Percentiles rank a stretch among this genome's conserved stretches.
These are phyloP conservation scores for Gnathochromis pfefferi DNA, from an alignment of 2,113 vertebrate genomes.

Conservation along the genomic window DNA sequence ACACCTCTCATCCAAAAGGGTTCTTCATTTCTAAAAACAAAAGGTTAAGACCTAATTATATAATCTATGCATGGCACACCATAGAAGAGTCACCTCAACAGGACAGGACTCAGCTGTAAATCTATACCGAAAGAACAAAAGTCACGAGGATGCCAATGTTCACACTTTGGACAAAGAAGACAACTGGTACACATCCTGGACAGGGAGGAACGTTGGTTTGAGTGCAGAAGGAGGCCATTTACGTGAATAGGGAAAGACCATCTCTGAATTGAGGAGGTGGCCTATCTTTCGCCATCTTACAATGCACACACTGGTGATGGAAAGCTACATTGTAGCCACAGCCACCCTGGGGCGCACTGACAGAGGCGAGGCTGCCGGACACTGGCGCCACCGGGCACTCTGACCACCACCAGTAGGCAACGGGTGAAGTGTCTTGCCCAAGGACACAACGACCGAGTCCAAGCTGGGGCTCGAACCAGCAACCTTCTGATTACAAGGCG, in stretches of 20 bases:
- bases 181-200: background rate
- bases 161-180: background rate
- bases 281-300: background rate
- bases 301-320: background rate
- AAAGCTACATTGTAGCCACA: background rate
- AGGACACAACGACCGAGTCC: background rate
- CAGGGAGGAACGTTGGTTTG: background rate
- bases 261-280: background rate
- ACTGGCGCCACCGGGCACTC: background rate
- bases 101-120: background rate
- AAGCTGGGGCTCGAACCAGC: fast-evolving
- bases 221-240: background rate
- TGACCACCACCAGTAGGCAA: background rate
- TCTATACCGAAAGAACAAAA: background rate
- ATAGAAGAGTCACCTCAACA: background rate
- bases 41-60: background rate
- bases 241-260: background rate
- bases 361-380: background rate
- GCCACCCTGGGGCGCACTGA: background rate
- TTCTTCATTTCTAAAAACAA: background rate
- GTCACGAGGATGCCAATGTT: background rate
- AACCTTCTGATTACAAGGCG: background rate
- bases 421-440: background rate
- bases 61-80: background rate
- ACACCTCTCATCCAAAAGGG: fast-evolving